These are phyloP conservation scores for Atethmia centrago DNA, from an alignment of 2,888 invertebrate species.

Conservation along the genomic window DNA sequence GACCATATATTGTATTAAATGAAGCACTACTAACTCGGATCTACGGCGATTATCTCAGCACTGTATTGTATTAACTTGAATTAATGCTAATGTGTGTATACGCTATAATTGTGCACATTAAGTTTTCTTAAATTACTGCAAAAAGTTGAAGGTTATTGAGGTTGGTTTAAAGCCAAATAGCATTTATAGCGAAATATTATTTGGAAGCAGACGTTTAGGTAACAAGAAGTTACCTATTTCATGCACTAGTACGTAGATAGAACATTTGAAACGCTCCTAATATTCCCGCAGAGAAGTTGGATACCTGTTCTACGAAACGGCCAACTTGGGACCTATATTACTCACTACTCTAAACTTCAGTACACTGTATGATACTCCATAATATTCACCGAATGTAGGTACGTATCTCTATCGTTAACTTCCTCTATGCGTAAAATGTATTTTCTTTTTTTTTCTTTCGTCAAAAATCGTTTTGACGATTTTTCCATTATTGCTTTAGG, in stretches of 20 bases:
- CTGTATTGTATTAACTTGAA: constrained; percentile 20
- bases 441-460: constrained; percentile 26
- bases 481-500: no score
- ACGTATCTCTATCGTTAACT: constrained; percentile 3
- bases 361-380: constrained; percentile 1
- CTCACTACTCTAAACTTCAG: constrained; percentile 34
- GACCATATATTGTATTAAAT: constrained; percentile 11
- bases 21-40: constrained; percentile 23
- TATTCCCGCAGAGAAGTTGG: constrained; percentile 26
- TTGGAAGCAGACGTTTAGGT: not conserved
- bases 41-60: constrained; percentile 24
- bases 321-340: constrained; percentile 29
- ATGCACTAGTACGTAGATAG: constrained; percentile 8
- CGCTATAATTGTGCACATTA: constrained; percentile 6
- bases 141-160: constrained; percentile 1
- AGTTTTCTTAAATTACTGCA: constrained; percentile 6
- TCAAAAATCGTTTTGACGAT: no score
- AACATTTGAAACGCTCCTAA: constrained; percentile 22
- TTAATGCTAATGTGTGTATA: constrained; percentile 21
- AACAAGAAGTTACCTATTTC: constrained; percentile 9
- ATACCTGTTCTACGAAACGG: constrained; percentile 35
- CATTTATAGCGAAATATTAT: not conserved
- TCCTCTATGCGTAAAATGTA: constrained; percentile 34
- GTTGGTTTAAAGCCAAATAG: not conserved
- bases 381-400: constrained; percentile 1